These are phyloP conservation scores for Catharus bicknelli DNA, from an alignment of 2,113 vertebrate genomes.

Conservation along the genomic window DNA sequence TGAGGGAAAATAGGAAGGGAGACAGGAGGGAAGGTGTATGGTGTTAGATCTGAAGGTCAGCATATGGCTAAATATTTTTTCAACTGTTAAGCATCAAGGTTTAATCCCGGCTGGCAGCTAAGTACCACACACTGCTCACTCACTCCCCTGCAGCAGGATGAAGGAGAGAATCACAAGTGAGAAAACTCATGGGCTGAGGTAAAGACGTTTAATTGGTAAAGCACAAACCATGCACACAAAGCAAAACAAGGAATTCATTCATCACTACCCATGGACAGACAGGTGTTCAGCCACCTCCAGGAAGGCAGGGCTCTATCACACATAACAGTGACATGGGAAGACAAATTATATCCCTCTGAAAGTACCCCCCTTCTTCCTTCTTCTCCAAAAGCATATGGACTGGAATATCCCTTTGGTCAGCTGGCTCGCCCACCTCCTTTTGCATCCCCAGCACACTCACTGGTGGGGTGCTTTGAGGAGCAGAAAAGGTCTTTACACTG, in stretches of 20 bases:
- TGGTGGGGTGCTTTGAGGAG: not conserved
- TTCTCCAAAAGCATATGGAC: not conserved
- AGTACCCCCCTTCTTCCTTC: not conserved
- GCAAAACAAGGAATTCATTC: not conserved
- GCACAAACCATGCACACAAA: not conserved
- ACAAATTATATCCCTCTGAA: not conserved
- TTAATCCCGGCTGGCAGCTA: not conserved
- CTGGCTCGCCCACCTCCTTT: not conserved
- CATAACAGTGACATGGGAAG: rapidly evolving
- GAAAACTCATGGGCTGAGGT: not conserved
- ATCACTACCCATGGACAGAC: not conserved
- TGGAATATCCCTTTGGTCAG: not conserved
- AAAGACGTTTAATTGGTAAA: not conserved
- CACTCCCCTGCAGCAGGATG: not conserved
- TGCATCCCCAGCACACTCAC: not conserved
- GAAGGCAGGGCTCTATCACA: not conserved
- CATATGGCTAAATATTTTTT: not conserved
- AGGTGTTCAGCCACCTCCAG: not conserved
- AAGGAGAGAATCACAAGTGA: not conserved
- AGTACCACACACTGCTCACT: not conserved
- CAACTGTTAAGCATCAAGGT: not conserved
- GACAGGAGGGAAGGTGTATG: not conserved
- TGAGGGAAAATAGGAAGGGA: not conserved
- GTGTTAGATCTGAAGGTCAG: not conserved
- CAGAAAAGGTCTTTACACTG: not conserved